These are phyloP conservation scores for Drosophila melanica DNA, from an alignment of 1,140 invertebrate species.

Conservation along the genomic window DNA sequence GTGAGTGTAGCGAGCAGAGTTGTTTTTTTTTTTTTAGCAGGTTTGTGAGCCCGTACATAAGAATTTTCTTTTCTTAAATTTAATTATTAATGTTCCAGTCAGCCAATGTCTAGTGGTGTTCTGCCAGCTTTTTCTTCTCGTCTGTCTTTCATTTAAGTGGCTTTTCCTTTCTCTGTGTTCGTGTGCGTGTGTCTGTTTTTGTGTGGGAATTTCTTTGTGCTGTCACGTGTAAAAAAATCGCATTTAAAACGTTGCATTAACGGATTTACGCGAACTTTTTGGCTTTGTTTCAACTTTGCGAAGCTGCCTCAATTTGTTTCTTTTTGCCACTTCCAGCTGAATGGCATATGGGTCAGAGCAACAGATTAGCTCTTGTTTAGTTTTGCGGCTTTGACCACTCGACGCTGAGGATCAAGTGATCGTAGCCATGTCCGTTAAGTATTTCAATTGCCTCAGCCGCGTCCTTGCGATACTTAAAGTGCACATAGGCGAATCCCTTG, in stretches of 20 bases:
- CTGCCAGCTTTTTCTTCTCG: slow-evolving; percentile 23
- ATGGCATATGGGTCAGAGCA: neutral
- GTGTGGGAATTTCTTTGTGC: slow-evolving; percentile 34
- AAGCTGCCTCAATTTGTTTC: slow-evolving; percentile 27
- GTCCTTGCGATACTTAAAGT: slow-evolving; percentile 94
- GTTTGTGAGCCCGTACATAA: slow-evolving; percentile 50
- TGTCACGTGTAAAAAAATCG: slow-evolving; percentile 50
- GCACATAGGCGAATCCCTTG: slow-evolving; percentile 98
- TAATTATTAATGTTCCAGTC: slow-evolving; percentile 74
- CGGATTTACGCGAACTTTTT: slow-evolving; percentile 35
- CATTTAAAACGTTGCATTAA: slow-evolving; percentile 60
- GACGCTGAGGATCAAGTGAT: slow-evolving; percentile 98
- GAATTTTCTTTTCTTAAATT: slow-evolving; percentile 69
- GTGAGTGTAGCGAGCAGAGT: slow-evolving; percentile 10
- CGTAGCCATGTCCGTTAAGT: slow-evolving; percentile 98
- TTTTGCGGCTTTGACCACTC: slow-evolving; percentile 97
- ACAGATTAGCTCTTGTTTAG: slow-evolving; percentile 24
- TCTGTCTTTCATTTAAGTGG: slow-evolving; percentile 61
- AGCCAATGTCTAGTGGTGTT: slow-evolving; percentile 60
- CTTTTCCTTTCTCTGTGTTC: slow-evolving; percentile 48
- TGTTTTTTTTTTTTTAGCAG: slow-evolving; percentile 25
- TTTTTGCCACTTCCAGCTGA: neutral
- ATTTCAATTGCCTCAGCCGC: slow-evolving; percentile 95
- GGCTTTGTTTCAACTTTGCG: slow-evolving; percentile 38
- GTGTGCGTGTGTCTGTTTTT: slow-evolving; percentile 18